A percentile compares a stretch with the other conserved stretches of the same genome.
These are phyloP conservation scores for Leptobrachium ailaonicum DNA, from an alignment of 2,113 vertebrate genomes.

Conservation along the genomic window DNA sequence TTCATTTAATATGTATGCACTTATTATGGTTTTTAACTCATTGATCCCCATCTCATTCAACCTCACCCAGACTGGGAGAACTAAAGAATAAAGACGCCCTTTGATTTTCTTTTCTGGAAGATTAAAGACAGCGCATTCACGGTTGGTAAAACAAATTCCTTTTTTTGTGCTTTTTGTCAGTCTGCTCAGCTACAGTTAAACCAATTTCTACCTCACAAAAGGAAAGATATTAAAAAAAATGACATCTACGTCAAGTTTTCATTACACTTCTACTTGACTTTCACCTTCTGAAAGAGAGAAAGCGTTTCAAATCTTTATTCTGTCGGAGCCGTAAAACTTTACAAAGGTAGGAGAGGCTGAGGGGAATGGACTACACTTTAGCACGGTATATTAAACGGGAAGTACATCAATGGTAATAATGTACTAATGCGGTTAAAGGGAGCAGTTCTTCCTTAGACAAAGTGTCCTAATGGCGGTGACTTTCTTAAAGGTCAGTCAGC, in stretches of 20 bases:
- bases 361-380: conserved; percentile 27
- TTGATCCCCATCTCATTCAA: background rate
- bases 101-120: conserved; percentile 47
- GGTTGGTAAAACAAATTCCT: conserved; percentile 54
- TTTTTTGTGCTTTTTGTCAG: conserved; percentile 64
- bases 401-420: background rate
- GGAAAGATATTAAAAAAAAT: conserved; percentile 64
- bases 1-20: background rate
- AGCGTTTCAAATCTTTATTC: conserved; percentile 56
- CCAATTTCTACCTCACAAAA: conserved; percentile 67
- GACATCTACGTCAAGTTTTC: conserved; percentile 66
- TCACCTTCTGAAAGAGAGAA: conserved; percentile 59
- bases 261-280: conserved; percentile 63
- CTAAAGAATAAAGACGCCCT: conserved; percentile 35
- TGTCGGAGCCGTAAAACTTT: conserved; percentile 26
- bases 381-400: conserved; percentile 1
- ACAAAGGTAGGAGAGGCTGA: conserved; percentile 30
- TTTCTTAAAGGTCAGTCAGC: background rate
- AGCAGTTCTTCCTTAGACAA: background rate
- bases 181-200: conserved; percentile 67
- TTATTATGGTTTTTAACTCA: conserved; percentile 21
- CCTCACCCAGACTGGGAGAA: conserved; percentile 7
- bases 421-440: background rate
- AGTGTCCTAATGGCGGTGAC: background rate
- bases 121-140: conserved; percentile 49